These are phyloP conservation scores for Carlito syrichta DNA, from an alignment of 2,113 vertebrate species.

Conservation along the genomic window DNA sequence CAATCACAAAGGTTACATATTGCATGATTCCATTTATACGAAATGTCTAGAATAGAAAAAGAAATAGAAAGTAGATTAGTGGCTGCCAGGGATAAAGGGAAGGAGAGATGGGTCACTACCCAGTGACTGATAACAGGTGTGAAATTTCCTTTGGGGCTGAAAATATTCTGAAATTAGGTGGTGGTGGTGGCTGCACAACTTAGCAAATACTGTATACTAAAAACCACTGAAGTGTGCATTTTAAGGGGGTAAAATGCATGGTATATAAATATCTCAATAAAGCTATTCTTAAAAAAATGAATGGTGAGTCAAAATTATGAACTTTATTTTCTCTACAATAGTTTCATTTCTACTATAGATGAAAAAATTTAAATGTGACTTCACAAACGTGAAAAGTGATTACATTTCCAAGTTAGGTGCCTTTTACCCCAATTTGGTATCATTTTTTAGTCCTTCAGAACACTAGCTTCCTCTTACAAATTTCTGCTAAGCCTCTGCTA, in stretches of 20 bases:
- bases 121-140: neutral
- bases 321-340: neutral
- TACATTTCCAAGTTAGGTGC: neutral
- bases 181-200: neutral
- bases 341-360: neutral
- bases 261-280: neutral
- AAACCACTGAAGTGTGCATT: neutral
- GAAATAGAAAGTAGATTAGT: neutral
- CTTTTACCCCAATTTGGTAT: neutral
- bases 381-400: neutral
- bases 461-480: neutral
- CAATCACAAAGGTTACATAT: neutral
- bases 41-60: neutral
- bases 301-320: slow-evolving; percentile 4
- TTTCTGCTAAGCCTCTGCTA: neutral
- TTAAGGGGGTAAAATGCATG: neutral
- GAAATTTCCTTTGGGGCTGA: neutral
- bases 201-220: neutral
- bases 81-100: neutral
- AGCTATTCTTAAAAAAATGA: neutral
- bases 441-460: neutral
- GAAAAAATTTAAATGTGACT: neutral
- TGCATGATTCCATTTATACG: neutral
- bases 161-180: neutral
- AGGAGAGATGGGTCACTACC: too few relatives aligned